Evolutionary conservation across 2,113 vertebrate genomes (phyloP).

Genomic region (Pyrgilauda ruficollis): DNA sequence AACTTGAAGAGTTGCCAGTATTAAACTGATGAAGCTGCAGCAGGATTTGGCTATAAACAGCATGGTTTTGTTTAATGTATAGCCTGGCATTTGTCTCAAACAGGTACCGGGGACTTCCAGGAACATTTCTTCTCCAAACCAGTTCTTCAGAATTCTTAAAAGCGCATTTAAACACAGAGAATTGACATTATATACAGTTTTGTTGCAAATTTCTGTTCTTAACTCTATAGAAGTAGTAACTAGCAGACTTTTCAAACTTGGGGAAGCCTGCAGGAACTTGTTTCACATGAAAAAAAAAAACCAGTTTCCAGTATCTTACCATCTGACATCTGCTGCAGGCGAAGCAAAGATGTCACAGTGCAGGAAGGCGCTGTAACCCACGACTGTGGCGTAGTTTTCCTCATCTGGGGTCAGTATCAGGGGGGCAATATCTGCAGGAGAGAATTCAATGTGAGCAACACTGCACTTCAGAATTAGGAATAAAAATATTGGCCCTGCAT

Average conservation of each 20-base stretch:
- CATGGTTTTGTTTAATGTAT: background rate
- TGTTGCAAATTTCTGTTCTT: background rate
- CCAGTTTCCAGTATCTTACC: slow-evolving; percentile 69
- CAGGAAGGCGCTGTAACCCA: slow-evolving; percentile 78
- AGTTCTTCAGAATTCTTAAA: background rate
- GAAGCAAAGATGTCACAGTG: slow-evolving; percentile 90
- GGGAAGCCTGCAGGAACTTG: background rate
- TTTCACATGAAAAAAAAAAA: background rate
- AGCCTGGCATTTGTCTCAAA: background rate
- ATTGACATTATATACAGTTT: background rate
- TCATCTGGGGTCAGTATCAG: slow-evolving; percentile 84
- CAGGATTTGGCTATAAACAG: background rate
- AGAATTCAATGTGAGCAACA: background rate
- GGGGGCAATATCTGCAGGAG: slow-evolving; percentile 82
- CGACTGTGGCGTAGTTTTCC: slow-evolving; percentile 81
- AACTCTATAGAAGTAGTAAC: background rate
- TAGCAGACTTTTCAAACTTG: background rate
- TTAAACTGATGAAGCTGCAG: background rate
- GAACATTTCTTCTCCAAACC: background rate
- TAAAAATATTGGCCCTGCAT: background rate
- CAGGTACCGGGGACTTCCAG: background rate
- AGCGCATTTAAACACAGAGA: background rate
- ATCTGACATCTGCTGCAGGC: slow-evolving; percentile 79
- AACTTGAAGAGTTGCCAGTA: background rate
- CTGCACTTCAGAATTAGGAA: background rate